Percentiles rank a stretch among this genome's conserved stretches.
These are phyloP conservation scores for Monomorium pharaonis DNA, from an alignment of 1,140 invertebrate genomes.

Conservation along the genomic window DNA sequence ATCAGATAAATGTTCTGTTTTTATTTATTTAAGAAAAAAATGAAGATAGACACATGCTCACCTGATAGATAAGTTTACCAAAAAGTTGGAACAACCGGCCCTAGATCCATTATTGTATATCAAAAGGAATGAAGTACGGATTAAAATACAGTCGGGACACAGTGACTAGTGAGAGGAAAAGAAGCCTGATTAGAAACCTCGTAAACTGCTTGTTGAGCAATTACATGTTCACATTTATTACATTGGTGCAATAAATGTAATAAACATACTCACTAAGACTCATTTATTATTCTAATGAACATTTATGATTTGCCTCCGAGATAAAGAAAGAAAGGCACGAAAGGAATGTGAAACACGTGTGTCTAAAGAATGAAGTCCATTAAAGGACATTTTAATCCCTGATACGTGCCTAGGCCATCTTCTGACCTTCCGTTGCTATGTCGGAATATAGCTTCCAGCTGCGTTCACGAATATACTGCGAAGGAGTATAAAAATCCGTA, in stretches of 20 bases:
- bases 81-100: too few relatives aligned
- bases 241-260: not conserved
- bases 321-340: not conserved
- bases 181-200: not conserved
- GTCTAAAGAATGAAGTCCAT: not conserved
- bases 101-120: not conserved
- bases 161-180: not conserved
- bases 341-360: not conserved
- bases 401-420: not conserved
- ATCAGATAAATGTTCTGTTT: too few relatives aligned
- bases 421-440: not conserved
- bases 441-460: not conserved
- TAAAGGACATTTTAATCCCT: not conserved
- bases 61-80: too few relatives aligned
- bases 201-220: not conserved
- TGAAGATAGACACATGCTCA: too few relatives aligned
- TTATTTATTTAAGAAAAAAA: too few relatives aligned
- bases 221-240: not conserved
- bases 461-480: not conserved
- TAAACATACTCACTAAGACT: not conserved
- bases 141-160: not conserved
- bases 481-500: conserved; percentile 23
- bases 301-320: not conserved
- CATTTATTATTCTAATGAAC: not conserved
- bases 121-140: not conserved